Percentiles rank a stretch among this genome's conserved stretches.
Conservation (phyloP, 2,797 vertebrate genomes). For the Peromyscus melanophrys region DNA sequence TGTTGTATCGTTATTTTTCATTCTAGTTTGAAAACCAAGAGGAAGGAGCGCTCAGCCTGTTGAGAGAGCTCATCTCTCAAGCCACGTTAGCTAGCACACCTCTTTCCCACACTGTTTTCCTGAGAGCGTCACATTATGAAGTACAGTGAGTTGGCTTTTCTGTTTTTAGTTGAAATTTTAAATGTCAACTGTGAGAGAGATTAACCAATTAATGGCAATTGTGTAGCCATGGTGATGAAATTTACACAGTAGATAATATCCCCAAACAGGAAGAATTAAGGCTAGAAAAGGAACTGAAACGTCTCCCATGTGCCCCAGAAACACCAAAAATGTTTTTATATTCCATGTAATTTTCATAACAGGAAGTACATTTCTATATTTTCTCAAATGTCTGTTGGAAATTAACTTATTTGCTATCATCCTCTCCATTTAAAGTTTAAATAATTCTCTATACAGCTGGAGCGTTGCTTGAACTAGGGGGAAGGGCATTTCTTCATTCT, state of each 20-base stretch:
- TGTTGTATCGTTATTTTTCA: neutral
- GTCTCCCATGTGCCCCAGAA: neutral
- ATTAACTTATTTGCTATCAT: neutral
- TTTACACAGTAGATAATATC: neutral
- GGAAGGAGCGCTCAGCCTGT: neutral
- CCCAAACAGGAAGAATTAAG: neutral
- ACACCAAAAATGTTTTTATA: neutral
- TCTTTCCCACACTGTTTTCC: neutral
- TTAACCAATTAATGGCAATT: neutral
- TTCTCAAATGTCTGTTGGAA: neutral
- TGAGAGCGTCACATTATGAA: neutral
- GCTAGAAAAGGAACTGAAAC: neutral
- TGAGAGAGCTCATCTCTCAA: neutral
- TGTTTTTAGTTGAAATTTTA: neutral
- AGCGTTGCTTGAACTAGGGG: neutral
- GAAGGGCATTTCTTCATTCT: neutral
- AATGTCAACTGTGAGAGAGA: neutral
- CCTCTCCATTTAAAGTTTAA: neutral
- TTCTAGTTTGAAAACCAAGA: constrained; percentile 57
- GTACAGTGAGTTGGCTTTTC: neutral
- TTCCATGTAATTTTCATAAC: neutral
- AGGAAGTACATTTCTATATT: neutral
- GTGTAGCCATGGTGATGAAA: neutral
- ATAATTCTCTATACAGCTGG: neutral
- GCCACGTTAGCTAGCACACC: neutral